Conservation (phyloP, 2,888 invertebrate species). For the Meganola albula region DNA sequence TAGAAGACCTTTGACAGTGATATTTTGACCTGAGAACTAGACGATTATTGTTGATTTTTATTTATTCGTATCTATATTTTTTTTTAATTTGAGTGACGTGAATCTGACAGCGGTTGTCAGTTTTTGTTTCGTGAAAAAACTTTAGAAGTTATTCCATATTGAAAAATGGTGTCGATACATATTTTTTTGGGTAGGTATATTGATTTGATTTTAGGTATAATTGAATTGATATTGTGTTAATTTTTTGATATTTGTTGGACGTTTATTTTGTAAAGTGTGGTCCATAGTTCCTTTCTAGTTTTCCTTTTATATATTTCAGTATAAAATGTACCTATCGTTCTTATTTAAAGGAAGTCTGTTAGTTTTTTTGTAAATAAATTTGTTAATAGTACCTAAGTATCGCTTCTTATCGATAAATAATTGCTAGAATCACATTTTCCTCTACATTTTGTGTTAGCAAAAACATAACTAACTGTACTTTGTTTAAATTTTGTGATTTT, state of each 20-base stretch:
- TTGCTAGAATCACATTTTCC: too few relatives aligned
- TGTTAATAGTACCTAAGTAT: too few relatives aligned
- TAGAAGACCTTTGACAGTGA: conserved; percentile 85
- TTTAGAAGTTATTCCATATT: conserved; percentile 13
- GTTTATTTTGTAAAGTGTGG: conserved; percentile 34
- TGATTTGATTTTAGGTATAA: conserved; percentile 5
- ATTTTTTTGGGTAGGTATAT: conserved; percentile 10
- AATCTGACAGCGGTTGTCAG: too few relatives aligned
- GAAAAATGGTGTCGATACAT: conserved; percentile 4
- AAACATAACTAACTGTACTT: conserved; percentile 21
- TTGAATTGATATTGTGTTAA: conserved; percentile 10
- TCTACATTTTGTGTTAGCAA: too few relatives aligned
- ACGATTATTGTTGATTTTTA: conserved; percentile 30
- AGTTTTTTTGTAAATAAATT: too few relatives aligned
- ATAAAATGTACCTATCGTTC: too few relatives aligned
- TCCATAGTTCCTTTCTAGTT: conserved; percentile 60
- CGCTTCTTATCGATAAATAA: too few relatives aligned
- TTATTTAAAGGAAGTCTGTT: too few relatives aligned
- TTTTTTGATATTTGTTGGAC: conserved; percentile 18
- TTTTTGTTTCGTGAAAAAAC: too few relatives aligned
- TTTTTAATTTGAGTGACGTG: too few relatives aligned
- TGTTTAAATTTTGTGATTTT: too few relatives aligned
- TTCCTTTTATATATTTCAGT: conserved; percentile 34
- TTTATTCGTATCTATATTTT: conserved; percentile 32
- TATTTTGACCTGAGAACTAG: conserved; percentile 86